phyloP scores from a whole-genome alignment of 2,113 vertebrate species.

The Pterocles gutturalis region DNA sequence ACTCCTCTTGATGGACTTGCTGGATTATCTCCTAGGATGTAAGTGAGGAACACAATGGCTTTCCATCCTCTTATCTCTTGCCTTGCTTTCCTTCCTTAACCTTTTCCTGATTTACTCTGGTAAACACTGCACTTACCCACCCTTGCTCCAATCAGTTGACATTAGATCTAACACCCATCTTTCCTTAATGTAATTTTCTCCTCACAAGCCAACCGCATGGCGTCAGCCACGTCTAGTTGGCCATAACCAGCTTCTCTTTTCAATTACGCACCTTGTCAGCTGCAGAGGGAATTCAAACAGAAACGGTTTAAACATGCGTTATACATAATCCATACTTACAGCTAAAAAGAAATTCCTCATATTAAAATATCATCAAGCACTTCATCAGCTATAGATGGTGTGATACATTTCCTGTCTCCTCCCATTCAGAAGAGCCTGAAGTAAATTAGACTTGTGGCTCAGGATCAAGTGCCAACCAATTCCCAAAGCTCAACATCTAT shows the following conservation, averaged over 20 bases:
- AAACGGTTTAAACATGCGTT: neutral
- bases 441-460: neutral
- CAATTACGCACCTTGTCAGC: neutral
- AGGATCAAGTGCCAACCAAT: neutral
- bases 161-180: neutral
- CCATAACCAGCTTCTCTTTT: neutral
- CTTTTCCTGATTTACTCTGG: neutral
- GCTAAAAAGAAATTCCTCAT: neutral
- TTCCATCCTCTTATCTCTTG: neutral
- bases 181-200: neutral
- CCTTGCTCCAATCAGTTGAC: neutral
- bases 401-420: neutral
- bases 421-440: neutral
- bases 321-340: neutral
- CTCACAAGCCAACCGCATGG: neutral
- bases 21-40: neutral
- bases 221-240: neutral
- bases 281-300: slow-evolving; percentile 2
- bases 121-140: neutral
- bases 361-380: neutral
- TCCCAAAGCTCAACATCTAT: neutral
- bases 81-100: neutral
- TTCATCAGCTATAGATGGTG: neutral
- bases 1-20: neutral
- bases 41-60: neutral